Evolutionary conservation across 2,797 vertebrate species (phyloP).

Genomic region (Mormyrops boulengeri): DNA sequence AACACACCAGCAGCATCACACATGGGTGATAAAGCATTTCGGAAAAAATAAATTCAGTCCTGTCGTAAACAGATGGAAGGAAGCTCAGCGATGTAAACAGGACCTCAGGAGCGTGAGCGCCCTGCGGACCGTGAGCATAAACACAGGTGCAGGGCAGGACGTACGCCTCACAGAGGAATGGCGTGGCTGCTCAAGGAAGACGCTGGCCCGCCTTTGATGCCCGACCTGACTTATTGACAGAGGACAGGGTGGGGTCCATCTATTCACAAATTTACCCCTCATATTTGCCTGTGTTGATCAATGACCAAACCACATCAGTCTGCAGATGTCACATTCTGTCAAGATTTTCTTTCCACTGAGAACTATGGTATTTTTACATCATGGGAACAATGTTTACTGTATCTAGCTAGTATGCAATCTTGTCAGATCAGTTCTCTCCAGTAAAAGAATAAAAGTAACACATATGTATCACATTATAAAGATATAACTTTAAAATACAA

Average conservation of each 20-base stretch:
- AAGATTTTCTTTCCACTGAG: neutral
- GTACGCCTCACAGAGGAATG: neutral
- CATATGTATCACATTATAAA: neutral
- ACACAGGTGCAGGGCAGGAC: constrained; percentile 22
- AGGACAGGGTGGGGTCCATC: neutral
- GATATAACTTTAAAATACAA: neutral
- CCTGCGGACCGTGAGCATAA: neutral
- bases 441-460: neutral
- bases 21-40: constrained; percentile 52
- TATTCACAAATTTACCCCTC: neutral
- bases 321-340: neutral
- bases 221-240: neutral
- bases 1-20: constrained; percentile 32
- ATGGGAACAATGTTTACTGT: neutral
- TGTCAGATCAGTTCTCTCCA: neutral
- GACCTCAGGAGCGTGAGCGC: neutral
- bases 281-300: neutral
- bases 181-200: constrained; percentile 14
- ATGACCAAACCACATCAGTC: neutral
- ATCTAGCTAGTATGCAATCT: neutral
- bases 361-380: neutral
- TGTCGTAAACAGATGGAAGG: constrained; percentile 29
- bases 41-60: constrained; percentile 28
- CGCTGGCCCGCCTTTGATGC: neutral
- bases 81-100: constrained; percentile 16